Evolutionary conservation across 2,888 invertebrate species (phyloP).

Genomic region (Chloromyia formosa): DNA sequence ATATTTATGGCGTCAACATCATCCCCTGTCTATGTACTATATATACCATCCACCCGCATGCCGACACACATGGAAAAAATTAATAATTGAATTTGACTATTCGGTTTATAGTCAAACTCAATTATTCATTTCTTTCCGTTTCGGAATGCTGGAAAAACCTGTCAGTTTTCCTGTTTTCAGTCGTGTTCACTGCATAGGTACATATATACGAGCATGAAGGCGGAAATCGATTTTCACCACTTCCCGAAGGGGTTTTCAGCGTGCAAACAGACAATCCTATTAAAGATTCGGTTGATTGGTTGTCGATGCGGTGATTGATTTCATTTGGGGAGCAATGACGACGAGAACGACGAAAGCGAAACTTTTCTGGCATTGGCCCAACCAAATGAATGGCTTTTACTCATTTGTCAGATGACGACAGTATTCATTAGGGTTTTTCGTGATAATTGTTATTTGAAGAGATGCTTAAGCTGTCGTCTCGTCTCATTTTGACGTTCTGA

Average conservation of each 20-base stretch:
- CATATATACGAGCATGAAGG: background rate
- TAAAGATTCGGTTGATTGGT: conserved; percentile 10
- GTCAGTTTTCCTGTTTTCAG: background rate
- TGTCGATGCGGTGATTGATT: conserved; percentile 25
- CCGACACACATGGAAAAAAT: too few relatives aligned
- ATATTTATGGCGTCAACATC: too few relatives aligned
- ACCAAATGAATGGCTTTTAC: background rate
- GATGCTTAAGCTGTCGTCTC: background rate
- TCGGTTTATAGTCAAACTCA: background rate
- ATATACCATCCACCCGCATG: too few relatives aligned
- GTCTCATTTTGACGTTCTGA: background rate
- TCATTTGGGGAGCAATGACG: background rate
- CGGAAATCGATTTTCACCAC: conserved; percentile 24
- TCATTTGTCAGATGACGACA: background rate
- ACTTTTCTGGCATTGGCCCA: background rate
- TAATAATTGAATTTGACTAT: too few relatives aligned
- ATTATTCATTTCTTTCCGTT: background rate
- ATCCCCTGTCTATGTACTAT: too few relatives aligned
- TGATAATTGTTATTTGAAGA: conserved; percentile 9
- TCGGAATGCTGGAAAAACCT: background rate
- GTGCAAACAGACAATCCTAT: background rate
- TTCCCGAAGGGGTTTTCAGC: conserved; percentile 4
- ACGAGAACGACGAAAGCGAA: background rate
- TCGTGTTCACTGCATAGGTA: too few relatives aligned
- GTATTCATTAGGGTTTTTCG: background rate